Conservation (phyloP, 2,797 vertebrate species). For the Lepidocolaptes lacrymiger region DNA sequence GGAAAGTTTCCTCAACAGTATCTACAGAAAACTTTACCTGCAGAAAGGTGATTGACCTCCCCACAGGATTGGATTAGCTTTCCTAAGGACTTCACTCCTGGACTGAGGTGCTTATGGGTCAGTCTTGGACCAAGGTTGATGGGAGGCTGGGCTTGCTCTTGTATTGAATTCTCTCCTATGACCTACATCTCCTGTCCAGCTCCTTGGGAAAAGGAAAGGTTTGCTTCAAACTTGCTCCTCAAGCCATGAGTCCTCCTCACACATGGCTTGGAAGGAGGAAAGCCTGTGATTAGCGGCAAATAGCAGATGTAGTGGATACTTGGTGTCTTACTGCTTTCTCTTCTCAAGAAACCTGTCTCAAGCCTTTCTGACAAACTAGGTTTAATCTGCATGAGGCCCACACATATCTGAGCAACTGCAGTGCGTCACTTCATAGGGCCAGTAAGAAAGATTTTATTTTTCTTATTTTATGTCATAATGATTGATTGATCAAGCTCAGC, state of each 20-base stretch:
- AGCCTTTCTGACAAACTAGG: background rate
- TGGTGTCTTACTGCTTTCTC: background rate
- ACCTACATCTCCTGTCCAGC: background rate
- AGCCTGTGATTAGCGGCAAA: background rate
- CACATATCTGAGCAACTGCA: background rate
- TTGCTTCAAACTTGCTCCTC: background rate
- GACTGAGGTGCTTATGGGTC: background rate
- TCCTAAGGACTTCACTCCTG: background rate
- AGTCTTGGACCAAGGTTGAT: background rate
- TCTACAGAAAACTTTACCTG: background rate
- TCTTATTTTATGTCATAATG: background rate
- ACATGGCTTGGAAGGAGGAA: background rate
- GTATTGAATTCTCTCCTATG: background rate
- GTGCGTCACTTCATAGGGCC: background rate
- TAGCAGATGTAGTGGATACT: background rate
- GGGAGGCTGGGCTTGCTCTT: background rate
- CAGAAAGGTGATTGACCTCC: background rate
- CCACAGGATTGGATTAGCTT: background rate
- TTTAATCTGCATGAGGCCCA: background rate
- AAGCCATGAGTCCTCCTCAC: background rate
- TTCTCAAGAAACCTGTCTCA: background rate
- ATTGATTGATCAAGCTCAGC: background rate
- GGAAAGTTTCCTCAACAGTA: background rate
- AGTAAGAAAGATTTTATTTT: background rate
- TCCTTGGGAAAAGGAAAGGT: background rate